Conservation (phyloP, 2,797 vertebrate genomes). For the Gambusia yucatana region DNA sequence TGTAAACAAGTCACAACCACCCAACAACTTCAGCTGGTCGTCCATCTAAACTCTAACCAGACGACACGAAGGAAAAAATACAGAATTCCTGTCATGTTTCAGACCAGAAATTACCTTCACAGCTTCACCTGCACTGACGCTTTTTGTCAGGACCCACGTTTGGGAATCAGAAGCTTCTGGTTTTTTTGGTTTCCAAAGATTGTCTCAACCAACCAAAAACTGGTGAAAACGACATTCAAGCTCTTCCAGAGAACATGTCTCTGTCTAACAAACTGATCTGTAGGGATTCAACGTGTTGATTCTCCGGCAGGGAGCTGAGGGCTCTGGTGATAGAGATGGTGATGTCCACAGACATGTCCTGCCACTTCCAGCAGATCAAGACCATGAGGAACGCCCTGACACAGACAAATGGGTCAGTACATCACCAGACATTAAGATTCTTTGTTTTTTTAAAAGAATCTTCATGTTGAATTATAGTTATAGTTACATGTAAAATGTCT, state of each 20-base stretch:
- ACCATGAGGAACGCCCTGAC: constrained; percentile 91
- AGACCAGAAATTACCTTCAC: not conserved
- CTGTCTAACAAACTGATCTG: not conserved
- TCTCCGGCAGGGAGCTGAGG: constrained; percentile 88
- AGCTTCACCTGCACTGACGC: not conserved
- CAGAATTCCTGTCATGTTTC: not conserved
- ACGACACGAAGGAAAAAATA: not conserved
- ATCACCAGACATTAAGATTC: not conserved
- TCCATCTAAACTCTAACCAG: not conserved
- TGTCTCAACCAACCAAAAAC: not conserved
- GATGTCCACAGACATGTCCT: constrained; percentile 98
- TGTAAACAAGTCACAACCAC: not conserved
- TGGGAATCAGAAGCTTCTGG: not conserved
- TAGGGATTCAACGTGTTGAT: constrained; percentile 42
- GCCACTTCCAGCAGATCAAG: constrained; percentile 98
- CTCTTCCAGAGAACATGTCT: not conserved
- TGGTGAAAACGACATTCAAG: not conserved
- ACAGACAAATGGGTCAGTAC: constrained; percentile 89
- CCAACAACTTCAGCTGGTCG: not conserved
- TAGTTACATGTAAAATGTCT: not conserved
- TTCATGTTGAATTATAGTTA: not conserved
- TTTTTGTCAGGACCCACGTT: not conserved
- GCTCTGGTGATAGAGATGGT: constrained; percentile 98
- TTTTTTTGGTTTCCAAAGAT: not conserved
- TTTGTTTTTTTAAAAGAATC: not conserved